Percentiles rank a stretch among this genome's conserved stretches.
These are phyloP conservation scores for Latrodectus geometricus DNA, from an alignment of 1,140 invertebrate species.

Conservation along the genomic window DNA sequence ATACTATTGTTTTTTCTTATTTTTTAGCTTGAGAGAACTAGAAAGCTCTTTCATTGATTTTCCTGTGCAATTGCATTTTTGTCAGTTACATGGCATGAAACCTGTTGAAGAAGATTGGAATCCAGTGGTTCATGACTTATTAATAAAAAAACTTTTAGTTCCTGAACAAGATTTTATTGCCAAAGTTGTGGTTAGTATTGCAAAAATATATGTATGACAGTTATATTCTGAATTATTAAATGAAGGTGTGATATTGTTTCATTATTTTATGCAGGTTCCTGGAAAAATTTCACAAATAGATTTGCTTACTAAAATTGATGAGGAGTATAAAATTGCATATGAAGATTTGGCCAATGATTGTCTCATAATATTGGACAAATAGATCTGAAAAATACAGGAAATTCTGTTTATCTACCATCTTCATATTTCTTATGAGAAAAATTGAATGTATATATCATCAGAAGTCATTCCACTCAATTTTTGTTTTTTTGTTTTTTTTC, in stretches of 20 bases:
- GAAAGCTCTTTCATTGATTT: constrained; percentile 12
- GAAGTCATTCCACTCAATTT: no score
- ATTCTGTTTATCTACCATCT: no score
- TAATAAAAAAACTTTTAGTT: neutral
- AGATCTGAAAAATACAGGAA: no score
- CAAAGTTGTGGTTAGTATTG: constrained; percentile 44
- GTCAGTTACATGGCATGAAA: constrained; percentile 16
- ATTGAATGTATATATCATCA: no score
- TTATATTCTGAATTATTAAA: neutral
- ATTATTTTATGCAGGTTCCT: constrained; percentile 11
- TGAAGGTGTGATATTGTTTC: neutral
- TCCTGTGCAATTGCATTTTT: constrained; percentile 38
- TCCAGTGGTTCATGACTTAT: neutral
- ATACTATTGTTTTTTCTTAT: neutral
- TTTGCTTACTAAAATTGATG: constrained; percentile 25
- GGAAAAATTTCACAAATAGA: constrained; percentile 38
- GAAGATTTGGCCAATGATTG: constrained; percentile 9
- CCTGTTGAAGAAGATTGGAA: constrained; percentile 11
- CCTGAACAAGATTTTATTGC: constrained; percentile 20
- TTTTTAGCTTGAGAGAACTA: constrained; percentile 25
- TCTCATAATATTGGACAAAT: constrained; percentile 5
- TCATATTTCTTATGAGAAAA: no score
- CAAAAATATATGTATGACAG: neutral
- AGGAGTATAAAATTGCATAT: constrained; percentile 18
- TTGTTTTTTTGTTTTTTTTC: no score